Conservation (phyloP, 2,797 vertebrate species). For the Arrhamphus sclerolepis region DNA sequence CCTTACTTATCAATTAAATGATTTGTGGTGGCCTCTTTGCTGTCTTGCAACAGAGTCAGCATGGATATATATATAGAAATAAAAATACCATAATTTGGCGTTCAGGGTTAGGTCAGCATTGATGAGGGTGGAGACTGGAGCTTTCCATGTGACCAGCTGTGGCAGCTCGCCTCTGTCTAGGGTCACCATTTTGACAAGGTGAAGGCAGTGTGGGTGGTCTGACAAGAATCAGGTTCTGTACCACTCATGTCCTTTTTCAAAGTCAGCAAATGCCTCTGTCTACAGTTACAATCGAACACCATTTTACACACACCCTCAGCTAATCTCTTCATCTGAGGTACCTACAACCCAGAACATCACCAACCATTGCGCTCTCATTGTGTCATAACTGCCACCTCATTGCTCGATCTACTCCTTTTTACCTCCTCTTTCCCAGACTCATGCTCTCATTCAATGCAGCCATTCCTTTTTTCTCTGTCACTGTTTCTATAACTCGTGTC, state of each 20-base stretch:
- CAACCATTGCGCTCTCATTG: not conserved
- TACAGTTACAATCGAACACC: conserved; percentile 17
- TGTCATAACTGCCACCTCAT: conserved; percentile 42
- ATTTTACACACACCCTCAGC: conserved; percentile 16
- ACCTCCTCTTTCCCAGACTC: conserved; percentile 29
- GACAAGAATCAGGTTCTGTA: conserved; percentile 54
- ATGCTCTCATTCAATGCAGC: conserved; percentile 25
- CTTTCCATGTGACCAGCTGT: conserved; percentile 13
- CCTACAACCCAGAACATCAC: conserved; percentile 23
- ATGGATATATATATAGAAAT: too few species aligned
- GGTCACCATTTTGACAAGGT: conserved; percentile 25
- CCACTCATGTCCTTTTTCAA: conserved; percentile 39
- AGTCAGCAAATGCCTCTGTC: conserved; percentile 31
- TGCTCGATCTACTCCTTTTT: conserved; percentile 38
- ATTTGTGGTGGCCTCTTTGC: too few species aligned
- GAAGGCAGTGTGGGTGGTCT: conserved; percentile 52
- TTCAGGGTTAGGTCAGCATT: not conserved
- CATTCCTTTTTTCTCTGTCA: conserved; percentile 50
- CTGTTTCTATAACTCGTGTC: conserved; percentile 48
- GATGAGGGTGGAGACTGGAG: not conserved
- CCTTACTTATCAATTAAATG: too few species aligned
- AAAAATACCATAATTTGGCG: too few species aligned
- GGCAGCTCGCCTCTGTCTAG: conserved; percentile 16
- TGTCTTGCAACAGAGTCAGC: too few species aligned
- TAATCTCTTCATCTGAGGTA: conserved; percentile 18